phyloP scores from a whole-genome alignment of 2,113 vertebrate species.

The Carlito syrichta region DNA sequence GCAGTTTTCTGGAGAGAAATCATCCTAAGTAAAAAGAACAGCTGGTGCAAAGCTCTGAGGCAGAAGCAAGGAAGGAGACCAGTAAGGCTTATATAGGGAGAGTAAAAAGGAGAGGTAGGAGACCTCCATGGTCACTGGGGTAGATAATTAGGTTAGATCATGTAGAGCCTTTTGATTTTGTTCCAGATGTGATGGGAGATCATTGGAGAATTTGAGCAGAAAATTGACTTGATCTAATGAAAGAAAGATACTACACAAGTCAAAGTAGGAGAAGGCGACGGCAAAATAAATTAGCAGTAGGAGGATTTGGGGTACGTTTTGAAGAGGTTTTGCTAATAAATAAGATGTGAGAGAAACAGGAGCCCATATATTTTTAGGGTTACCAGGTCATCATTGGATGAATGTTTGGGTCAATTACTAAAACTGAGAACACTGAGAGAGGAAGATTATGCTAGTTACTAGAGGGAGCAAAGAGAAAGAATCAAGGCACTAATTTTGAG shows the following conservation, averaged over 20 bases:
- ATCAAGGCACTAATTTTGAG: background rate
- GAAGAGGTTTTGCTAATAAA: background rate
- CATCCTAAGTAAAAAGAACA: background rate
- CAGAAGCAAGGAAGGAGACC: background rate
- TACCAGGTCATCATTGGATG: background rate
- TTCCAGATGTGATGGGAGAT: background rate
- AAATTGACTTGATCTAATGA: background rate
- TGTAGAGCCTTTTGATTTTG: background rate
- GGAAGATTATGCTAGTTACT: background rate
- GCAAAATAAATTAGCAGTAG: background rate
- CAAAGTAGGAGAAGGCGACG: background rate
- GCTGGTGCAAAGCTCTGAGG: background rate
- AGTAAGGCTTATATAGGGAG: background rate
- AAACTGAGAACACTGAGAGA: background rate
- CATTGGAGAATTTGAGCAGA: background rate
- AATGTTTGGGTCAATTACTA: background rate
- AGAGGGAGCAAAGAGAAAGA: background rate
- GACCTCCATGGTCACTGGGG: no score
- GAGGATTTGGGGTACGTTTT: background rate
- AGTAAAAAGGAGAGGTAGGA: fast-evolving
- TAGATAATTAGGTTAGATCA: background rate
- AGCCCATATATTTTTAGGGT: background rate
- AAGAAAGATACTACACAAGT: background rate
- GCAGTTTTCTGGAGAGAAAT: background rate
- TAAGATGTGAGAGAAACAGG: background rate